Conservation (phyloP, 2,113 vertebrate species). For the Equus quagga region DNA sequence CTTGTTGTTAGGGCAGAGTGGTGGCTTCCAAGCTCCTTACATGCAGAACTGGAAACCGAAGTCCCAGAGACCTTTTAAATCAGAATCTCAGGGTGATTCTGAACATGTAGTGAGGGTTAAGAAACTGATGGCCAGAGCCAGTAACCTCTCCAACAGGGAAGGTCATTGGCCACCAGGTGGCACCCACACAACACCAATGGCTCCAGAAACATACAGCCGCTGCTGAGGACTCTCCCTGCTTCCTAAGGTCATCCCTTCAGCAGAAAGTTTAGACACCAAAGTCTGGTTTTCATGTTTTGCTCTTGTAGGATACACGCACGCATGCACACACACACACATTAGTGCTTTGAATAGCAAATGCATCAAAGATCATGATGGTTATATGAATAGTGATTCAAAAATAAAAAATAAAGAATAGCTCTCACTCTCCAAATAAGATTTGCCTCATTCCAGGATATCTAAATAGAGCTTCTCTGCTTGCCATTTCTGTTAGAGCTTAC, state of each 20-base stretch:
- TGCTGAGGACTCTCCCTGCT: neutral
- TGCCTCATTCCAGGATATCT: neutral
- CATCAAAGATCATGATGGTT: neutral
- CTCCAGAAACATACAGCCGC: neutral
- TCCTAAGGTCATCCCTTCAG: neutral
- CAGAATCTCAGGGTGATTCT: neutral
- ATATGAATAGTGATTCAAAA: neutral
- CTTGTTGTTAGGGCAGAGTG: neutral
- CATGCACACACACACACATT: neutral
- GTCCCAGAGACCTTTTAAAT: neutral
- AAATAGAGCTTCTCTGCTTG: neutral
- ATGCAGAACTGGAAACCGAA: neutral
- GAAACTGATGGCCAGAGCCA: neutral
- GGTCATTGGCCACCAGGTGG: constrained; percentile 27
- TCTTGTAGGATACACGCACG: neutral
- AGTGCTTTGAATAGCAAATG: neutral
- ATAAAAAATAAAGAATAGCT: neutral
- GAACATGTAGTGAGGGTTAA: neutral
- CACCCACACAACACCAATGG: neutral
- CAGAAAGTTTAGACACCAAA: neutral
- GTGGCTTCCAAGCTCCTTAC: neutral
- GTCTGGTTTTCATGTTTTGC: neutral
- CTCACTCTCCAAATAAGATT: neutral
- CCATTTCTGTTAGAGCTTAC: neutral
- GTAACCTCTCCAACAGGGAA: neutral